Conservation (phyloP, 2,797 vertebrate species). For the Spinus pinus region DNA sequence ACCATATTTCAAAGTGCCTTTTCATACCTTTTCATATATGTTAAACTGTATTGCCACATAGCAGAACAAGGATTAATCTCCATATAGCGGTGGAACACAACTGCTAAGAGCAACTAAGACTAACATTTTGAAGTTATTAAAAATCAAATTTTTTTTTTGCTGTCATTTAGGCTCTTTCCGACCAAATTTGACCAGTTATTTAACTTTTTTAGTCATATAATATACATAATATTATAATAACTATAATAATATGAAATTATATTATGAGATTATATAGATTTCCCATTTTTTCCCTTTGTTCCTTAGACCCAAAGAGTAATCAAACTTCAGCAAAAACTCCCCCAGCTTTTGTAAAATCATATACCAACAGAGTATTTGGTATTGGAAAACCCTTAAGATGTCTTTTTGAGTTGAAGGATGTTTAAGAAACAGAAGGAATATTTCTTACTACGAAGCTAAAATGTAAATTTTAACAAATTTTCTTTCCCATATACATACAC, state of each 20-base stretch:
- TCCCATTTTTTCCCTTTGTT: not conserved
- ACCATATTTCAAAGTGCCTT: not conserved
- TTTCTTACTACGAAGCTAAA: not conserved
- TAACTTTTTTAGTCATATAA: not conserved
- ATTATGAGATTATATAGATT: not conserved
- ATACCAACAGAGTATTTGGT: not conserved
- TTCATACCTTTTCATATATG: no score
- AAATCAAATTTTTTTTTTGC: not conserved
- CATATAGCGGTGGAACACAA: not conserved
- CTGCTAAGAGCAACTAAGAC: not conserved
- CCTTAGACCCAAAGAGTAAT: not conserved
- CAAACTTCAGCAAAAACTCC: not conserved
- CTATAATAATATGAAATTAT: not conserved
- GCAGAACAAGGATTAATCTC: not conserved
- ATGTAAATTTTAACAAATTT: not conserved
- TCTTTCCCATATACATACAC: not conserved
- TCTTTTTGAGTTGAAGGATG: not conserved
- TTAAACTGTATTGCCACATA: not conserved
- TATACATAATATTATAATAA: not conserved
- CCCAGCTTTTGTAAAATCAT: not conserved
- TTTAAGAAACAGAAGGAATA: not conserved
- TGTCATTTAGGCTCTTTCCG: not conserved
- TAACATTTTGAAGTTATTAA: not conserved
- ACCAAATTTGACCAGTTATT: not conserved
- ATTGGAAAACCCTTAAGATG: not conserved